Evolutionary conservation across 2,797 vertebrate genomes (phyloP), one percentile per base, ranked within the genome.

Genomic region (Todus mexicanus): DNA sequence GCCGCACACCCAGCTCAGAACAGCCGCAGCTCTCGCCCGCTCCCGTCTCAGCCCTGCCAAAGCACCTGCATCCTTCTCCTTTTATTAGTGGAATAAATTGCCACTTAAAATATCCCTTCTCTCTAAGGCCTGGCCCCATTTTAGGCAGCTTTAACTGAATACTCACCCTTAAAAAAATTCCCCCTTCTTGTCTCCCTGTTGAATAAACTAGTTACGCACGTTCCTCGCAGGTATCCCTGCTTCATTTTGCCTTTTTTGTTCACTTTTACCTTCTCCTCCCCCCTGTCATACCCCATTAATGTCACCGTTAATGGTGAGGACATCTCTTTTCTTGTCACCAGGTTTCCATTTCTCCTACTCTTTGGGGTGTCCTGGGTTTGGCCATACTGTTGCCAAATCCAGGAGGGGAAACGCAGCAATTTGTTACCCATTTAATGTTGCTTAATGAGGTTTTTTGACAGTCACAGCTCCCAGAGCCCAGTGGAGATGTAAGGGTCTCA

Each of bases 11-110:
- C 22, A 1, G 43, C 73, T 68, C 82, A 20, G 54, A 45, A 33
- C 81, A 19, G 8, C 73, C 8, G 7, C 60, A 14, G 60, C 22
- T 35, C 75, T 80, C 14, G 6, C 60, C 19, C 5, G 9, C 45
- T 51, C 21, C 63, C 2, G 2, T 9, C 19, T 31, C 64, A 33
- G 84, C 76, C 43, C 70, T 86, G 82, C 90, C 83, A 63, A 79
- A 75, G 83, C 96, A 94, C 90, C 92, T 83, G 83, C 79, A 56
- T 75, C 88, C 84, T 87, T 73, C 81, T 61, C 2, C 17, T 93
- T 96, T 94, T 77, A 95, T 80, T 57, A 74, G 64, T 26, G 59
- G 85, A 92, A 92, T 91, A 94, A 96, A 94, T 79, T 89, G 76
- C 87, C 91, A 84, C 90, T 93, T 95, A 89, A 95, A 94, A 91